Evolutionary conservation across 2,797 vertebrate genomes (phyloP), one percentile per base, ranked within the genome.

Genomic region (Brachyrhaphis roseni): DNA sequence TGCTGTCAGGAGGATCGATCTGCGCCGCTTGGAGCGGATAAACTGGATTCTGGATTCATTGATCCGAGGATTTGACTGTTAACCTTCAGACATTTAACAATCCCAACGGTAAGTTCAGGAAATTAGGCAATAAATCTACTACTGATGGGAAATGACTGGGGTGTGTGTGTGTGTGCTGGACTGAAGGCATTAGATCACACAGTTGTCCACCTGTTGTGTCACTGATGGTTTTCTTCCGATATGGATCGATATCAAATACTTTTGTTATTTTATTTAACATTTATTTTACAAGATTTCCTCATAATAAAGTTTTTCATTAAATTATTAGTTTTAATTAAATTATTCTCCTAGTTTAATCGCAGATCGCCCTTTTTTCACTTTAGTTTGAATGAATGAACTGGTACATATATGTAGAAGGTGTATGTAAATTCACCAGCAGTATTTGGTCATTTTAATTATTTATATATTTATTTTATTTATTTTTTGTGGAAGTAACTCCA

Each of bases 21-120:
- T 10, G 75, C 78, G 43, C 82, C 75, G 51, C 34, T 20, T 78
- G 68, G 53, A 76, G 84, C 76, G 82, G 84, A 72, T 66, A 81
- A 86, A 85, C 86, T 90, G 94, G 94, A 95, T 90, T 88, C 81
- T 49, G 73, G 45, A 8, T 34, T 34, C 64, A 81, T 88, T 85
- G 92, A 90, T 80, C 59, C 62, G 45, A 71, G 72, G 86, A 76
- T 89, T 72, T 87, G 77, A 89, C 78, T 72, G 83, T 90, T 87
- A 81, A 59, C 83, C 87, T 86, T 59, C 74, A 53, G 41, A 79
- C 77, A 31, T 78, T 62, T 10, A 71, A 59, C 78, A 86, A 76
- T 81, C 77, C 83, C 83, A 55, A 13, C 91, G 95, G 95, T 95
- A 86, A 91, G 83, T 78, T 51, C 20, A 23, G 20, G 12, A 8